phyloP scores from a whole-genome alignment of 2,113 vertebrate species.

The Meleagris gallopavo region DNA sequence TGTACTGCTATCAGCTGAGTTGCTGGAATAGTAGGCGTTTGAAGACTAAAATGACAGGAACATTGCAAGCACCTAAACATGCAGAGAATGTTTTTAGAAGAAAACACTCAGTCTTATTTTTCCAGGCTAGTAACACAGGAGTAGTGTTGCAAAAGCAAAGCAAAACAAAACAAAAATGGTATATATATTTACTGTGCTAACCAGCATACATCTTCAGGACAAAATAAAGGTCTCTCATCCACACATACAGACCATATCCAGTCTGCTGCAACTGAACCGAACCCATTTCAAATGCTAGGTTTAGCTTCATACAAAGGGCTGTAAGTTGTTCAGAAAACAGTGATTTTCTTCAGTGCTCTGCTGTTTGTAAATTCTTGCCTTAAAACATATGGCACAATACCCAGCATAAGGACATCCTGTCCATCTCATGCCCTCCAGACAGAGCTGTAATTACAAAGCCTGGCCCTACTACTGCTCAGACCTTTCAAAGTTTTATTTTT shows the following conservation, averaged over 20 bases:
- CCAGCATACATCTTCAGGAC: background rate
- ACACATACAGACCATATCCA: background rate
- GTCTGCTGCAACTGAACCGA: background rate
- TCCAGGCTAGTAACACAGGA: background rate
- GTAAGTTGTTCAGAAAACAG: background rate
- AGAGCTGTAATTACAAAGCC: background rate
- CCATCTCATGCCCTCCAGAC: background rate
- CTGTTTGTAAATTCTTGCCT: background rate
- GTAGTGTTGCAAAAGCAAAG: background rate
- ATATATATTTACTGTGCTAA: background rate
- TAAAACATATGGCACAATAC: background rate
- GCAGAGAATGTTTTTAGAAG: background rate
- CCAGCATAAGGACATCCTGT: background rate
- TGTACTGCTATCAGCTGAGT: slow-evolving; percentile 51
- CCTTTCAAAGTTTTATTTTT: slow-evolving; percentile 43
- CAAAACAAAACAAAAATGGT: background rate
- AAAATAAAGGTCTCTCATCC: background rate
- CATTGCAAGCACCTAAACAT: background rate
- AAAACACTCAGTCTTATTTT: slow-evolving; percentile 28
- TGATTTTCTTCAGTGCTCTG: background rate
- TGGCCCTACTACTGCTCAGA: background rate
- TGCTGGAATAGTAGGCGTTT: slow-evolving; percentile 48
- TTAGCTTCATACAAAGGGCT: background rate
- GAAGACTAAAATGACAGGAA: slow-evolving; percentile 67
- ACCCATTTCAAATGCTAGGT: background rate